Conservation (phyloP, 2,797 vertebrate species). For the Lacerta agilis region DNA sequence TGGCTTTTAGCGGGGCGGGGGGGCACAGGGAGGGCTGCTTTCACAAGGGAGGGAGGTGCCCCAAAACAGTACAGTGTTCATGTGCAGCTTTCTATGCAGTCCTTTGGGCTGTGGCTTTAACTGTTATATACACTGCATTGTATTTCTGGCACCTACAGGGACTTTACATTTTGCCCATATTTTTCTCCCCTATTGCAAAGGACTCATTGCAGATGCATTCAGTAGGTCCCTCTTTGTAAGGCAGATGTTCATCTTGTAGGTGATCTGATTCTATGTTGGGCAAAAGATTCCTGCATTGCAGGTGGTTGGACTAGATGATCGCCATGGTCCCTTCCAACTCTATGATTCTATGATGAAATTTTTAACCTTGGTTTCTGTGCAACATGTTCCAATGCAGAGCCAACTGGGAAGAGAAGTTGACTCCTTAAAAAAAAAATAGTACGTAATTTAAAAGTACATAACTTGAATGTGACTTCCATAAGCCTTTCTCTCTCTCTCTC, state of each 20-base stretch:
- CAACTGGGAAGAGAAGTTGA: no score
- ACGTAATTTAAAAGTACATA: no score
- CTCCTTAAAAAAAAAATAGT: no score
- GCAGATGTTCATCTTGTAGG: neutral
- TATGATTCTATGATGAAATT: no score
- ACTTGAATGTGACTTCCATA: neutral
- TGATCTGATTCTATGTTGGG: neutral
- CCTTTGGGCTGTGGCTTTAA: neutral
- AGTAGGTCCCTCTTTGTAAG: no score
- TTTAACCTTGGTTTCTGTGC: neutral
- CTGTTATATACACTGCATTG: neutral
- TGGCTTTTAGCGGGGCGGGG: no score
- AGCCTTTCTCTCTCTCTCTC: neutral
- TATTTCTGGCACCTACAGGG: neutral
- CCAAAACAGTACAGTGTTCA: neutral
- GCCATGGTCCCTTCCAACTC: neutral
- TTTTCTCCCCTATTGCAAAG: no score
- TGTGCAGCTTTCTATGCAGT: no score
- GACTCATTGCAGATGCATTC: neutral
- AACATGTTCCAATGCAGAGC: neutral
- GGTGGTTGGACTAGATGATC: no score
- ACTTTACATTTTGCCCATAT: neutral
- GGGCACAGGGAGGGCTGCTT: neutral
- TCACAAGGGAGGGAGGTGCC: neutral
- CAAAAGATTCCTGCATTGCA: neutral